A percentile compares a stretch with the other conserved stretches of the same genome.
These are phyloP conservation scores for Mungos mungo DNA, from an alignment of 2,113 vertebrate genomes.

Conservation along the genomic window DNA sequence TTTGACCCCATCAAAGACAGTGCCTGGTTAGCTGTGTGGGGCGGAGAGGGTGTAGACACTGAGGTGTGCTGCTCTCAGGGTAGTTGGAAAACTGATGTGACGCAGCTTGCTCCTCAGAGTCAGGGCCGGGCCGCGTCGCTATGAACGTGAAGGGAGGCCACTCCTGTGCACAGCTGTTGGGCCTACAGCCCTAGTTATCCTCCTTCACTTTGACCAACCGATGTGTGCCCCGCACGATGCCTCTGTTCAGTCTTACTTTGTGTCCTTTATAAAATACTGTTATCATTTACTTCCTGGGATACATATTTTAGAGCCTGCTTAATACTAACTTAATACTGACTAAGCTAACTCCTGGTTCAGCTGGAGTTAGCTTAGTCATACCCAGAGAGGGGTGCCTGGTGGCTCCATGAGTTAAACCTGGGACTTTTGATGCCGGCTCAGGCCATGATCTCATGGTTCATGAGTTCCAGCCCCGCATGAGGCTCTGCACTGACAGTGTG, in stretches of 20 bases:
- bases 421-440: no score
- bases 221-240: background rate
- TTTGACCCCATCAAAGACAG: background rate
- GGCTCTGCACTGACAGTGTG: no score
- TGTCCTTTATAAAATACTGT: background rate
- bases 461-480: no score
- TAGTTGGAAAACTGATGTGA: background rate
- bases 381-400: no score
- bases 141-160: background rate
- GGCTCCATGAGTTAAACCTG: no score
- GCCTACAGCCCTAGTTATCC: background rate
- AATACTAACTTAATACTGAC: background rate
- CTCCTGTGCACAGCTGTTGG: no score
- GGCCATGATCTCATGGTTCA: no score
- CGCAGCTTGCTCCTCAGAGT: background rate
- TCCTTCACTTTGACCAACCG: background rate
- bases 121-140: background rate
- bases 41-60: background rate
- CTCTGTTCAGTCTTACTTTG: background rate
- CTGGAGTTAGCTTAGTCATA: no score
- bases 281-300: background rate
- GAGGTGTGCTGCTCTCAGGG: background rate
- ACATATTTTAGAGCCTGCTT: background rate
- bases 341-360: background rate
- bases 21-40: no score